Base-by-base conservation (phyloP, 2,797 vertebrate genomes). In the Enteromius radiatus region DNA sequence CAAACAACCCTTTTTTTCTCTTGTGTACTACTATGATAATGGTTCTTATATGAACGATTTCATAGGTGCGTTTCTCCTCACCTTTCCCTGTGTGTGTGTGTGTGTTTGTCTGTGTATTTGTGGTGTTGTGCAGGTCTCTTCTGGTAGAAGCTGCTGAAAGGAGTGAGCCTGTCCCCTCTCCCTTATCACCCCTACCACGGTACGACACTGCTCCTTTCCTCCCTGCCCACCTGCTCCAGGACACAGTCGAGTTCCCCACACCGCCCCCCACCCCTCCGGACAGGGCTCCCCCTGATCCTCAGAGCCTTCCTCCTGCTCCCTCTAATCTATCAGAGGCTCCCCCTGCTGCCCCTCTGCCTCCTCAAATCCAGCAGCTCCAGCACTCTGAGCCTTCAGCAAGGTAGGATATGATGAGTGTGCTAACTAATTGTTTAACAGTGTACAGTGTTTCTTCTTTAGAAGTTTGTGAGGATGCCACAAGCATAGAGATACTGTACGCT, bases 231-330 rank as follows among this genome's bases (percentile, higher is more conserved):
- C 89, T 91, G 79, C 88, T 91, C 69, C 88, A 87, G 77, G 88
- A 92, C 87, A 79, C 83, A 12, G 38, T 88, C 1, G 92, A 93
- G 65, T 91, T 92, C 82, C 91, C 89, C 78, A 89, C 91, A 45
- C 87, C 91, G 73, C 84, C 92, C 73, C 89, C 92, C 69, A 90
- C 91, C 41, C 91, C 92, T 64, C 92, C 87, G 0, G 91, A 91
- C 76, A 89, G 90, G 21, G 85, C 15, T 65, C 52, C 73, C 68
- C 71, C 86, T 65, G 91, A 89, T 67, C 77, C 75, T 49, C 83
- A 67, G 63, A 87, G 84, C 74, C 90, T 90, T 36, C 92, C 91
- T 90, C 88, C 82, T 88, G 65, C 88, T 86, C 80, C 83, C 81
- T 33, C 88, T 84, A 80, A 81, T 28, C 61, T 59, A 5, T 49